Evolutionary conservation across 37 sponge, comb jelly and placozoan species (phyloP), one percentile per base, ranked within the genome.

Genomic region (Chondrosia reniformis): DNA sequence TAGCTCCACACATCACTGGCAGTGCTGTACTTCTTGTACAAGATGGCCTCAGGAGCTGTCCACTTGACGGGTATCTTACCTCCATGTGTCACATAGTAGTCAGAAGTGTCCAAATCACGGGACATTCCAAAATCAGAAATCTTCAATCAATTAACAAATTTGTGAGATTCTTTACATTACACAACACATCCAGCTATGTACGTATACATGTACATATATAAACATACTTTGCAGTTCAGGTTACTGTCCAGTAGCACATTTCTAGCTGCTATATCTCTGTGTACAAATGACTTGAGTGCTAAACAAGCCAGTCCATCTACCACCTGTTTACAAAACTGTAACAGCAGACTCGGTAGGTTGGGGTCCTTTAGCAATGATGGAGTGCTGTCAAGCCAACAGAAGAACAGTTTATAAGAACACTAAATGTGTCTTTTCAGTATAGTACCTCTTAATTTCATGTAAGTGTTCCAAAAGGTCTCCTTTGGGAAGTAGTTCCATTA

Each of bases 1-100:
- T 66, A 66, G 67, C 67, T 66, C 67, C 67, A 66, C 17, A 66
- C 67, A 66, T 66, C 67, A 66, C 67, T 66, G 30, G 39, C 36
- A 15, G 67, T 66, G 30, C 67, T 66, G 67, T 66, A 66, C 39
- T 66, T 66, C 67, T 66, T 66, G 67, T 66, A 66, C 39, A 66
- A 6, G 39, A 66, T 8, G 13, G 39, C 67, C 67, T 66, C 67
- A 66, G 67, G 67, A 66, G 67, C 33, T 4, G 67, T 66, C 67
- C 67, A 66, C 67, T 28, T 66, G 5, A 5, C 39, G 9, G 61
- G 61, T 6, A 59, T 13, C 28, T 59, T 59, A 13, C 30, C 28
- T 5, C 61, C 61, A 25, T 59, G n/a, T 59, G 17, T 19, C 8
- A 59, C n/a, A 59, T 59, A 59, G 61, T 59, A 59, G n/a, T 59